Percentiles rank a stretch among this genome's conserved stretches.
phyloP scores from a whole-genome alignment of 1,140 invertebrate genomes.

The Trichoplusia ni region DNA sequence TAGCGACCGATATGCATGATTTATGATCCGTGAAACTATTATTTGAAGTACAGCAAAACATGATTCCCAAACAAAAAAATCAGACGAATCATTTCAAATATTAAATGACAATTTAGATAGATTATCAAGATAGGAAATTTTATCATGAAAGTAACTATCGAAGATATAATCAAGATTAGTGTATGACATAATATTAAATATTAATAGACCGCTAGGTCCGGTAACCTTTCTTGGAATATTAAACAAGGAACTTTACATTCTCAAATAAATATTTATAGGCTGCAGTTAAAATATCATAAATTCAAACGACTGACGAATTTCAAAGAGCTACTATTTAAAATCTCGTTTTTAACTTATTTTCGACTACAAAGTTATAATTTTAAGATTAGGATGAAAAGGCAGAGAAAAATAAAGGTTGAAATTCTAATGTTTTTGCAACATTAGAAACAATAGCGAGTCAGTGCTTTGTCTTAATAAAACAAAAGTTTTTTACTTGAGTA shows the following conservation, averaged over 20 bases:
- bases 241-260: too few relatives aligned
- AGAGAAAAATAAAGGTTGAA: background rate
- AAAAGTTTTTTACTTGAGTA: background rate
- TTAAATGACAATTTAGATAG: background rate
- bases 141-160: too few relatives aligned
- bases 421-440: background rate
- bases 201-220: too few relatives aligned
- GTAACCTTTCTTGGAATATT: too few relatives aligned
- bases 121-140: background rate
- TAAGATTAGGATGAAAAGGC: too few relatives aligned
- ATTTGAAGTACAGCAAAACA: background rate
- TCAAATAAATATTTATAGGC: too few relatives aligned
- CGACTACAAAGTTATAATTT: too few relatives aligned
- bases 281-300: too few relatives aligned
- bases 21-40: conserved; percentile 17
- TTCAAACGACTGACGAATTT: too few relatives aligned
- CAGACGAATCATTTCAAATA: background rate
- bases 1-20: conserved; percentile 12
- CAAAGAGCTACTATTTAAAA: too few relatives aligned
- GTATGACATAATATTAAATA: too few relatives aligned
- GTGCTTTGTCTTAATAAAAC: background rate
- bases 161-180: background rate
- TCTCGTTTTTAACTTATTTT: too few relatives aligned
- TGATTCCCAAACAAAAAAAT: background rate
- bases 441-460: background rate